Conservation (phyloP, 1,140 invertebrate genomes). For the Zaprionus capensis region DNA sequence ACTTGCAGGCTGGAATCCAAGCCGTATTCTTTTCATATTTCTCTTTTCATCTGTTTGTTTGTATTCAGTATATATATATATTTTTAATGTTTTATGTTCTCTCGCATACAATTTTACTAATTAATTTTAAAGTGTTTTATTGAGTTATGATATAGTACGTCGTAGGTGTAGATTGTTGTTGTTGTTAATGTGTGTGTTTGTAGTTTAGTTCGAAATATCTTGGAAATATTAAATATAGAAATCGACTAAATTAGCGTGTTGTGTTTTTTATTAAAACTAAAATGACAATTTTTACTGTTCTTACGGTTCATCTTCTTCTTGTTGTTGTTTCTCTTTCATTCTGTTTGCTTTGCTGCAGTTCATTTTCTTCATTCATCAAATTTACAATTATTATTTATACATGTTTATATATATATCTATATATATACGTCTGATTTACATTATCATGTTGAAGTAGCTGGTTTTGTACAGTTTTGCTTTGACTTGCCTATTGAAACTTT, state of each 20-base stretch:
- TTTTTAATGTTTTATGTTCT: conserved; percentile 17
- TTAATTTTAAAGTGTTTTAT: conserved; percentile 68
- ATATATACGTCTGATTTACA: conserved; percentile 26
- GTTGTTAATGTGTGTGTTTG: conserved; percentile 12
- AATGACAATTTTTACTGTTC: conserved; percentile 78
- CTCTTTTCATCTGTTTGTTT: conserved; percentile 21
- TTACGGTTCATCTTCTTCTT: conserved; percentile 26
- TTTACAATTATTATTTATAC: conserved; percentile 30
- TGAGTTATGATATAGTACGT: conserved; percentile 65
- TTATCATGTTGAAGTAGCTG: conserved; percentile 34
- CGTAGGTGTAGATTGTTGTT: conserved; percentile 55
- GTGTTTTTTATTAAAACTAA: conserved; percentile 52
- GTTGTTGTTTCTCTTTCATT: conserved; percentile 12
- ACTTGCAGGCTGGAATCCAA: background rate
- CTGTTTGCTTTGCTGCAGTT: conserved; percentile 20
- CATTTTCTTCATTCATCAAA: conserved; percentile 28
- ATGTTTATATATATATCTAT: conserved; percentile 12
- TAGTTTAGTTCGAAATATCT: conserved; percentile 21
- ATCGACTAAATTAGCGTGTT: conserved; percentile 35
- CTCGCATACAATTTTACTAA: conserved; percentile 75
- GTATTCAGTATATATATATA: conserved; percentile 38
- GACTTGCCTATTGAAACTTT: conserved; percentile 31
- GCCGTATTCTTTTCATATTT: conserved; percentile 17
- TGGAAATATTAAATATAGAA: conserved; percentile 41
- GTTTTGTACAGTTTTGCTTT: conserved; percentile 45